Evolutionary conservation across 2,113 vertebrate species (phyloP).

Genomic region (Pangasianodon hypophthalmus): DNA sequence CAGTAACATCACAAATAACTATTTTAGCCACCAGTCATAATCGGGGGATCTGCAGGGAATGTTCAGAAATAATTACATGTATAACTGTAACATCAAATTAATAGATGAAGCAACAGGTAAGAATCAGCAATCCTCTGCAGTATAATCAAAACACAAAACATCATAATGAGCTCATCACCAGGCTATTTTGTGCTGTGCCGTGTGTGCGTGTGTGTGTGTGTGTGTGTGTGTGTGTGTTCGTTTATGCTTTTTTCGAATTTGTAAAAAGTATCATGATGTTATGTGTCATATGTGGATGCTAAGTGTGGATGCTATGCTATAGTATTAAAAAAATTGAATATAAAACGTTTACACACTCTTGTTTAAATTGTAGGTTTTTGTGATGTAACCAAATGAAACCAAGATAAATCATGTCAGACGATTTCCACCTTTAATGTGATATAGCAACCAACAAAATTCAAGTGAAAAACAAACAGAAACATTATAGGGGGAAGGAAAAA

Average conservation of each 20-base stretch:
- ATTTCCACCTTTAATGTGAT: background rate
- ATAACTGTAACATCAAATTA: background rate
- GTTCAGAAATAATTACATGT: background rate
- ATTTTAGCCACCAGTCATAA: background rate
- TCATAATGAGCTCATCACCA: background rate
- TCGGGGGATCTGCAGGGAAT: background rate
- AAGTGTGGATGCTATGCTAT: background rate
- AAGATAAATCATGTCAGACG: background rate
- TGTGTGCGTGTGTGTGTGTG: background rate
- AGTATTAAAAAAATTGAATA: background rate
- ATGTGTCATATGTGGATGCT: background rate
- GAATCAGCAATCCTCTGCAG: background rate
- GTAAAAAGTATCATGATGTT: background rate
- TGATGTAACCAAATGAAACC: background rate
- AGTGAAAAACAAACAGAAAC: background rate
- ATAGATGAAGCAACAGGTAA: background rate
- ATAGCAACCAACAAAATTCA: background rate
- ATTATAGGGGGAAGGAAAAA: background rate
- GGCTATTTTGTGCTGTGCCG: background rate
- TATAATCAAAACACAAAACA: background rate
- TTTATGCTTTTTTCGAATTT: background rate
- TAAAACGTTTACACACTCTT: background rate
- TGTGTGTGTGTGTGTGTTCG: background rate
- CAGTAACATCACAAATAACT: background rate
- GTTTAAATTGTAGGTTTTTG: background rate